Conservation (phyloP, 2,888 invertebrate species). For the Nomada fucata region DNA sequence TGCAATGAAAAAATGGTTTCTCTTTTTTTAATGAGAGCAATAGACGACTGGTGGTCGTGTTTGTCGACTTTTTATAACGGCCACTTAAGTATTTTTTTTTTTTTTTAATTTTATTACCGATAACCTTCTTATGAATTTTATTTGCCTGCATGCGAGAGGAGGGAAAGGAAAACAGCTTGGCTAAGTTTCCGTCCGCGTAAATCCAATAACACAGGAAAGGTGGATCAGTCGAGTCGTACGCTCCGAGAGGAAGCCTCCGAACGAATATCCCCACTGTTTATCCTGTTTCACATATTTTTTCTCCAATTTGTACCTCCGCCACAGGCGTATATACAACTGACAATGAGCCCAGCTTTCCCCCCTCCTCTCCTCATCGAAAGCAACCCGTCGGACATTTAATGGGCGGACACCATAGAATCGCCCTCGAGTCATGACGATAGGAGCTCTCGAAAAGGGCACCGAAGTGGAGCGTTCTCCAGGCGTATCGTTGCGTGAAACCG, state of each 20-base stretch:
- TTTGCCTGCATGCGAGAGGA: too few relatives aligned
- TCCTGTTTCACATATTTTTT: not conserved
- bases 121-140: too few relatives aligned
- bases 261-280: not conserved
- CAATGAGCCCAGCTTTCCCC: not conserved
- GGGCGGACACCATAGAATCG: slow-evolving; percentile 29
- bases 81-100: too few relatives aligned
- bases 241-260: too few relatives aligned
- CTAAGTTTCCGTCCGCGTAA: too few relatives aligned
- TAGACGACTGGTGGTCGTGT: too few relatives aligned
- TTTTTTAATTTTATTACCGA: too few relatives aligned
- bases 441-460: slow-evolving; percentile 47
- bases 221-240: too few relatives aligned
- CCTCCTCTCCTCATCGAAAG: not conserved
- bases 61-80: too few relatives aligned
- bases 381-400: not conserved
- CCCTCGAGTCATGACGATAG: slow-evolving; percentile 39
- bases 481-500: slow-evolving; percentile 77
- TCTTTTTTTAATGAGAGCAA: not conserved
- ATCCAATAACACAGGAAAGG: too few relatives aligned
- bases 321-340: not conserved
- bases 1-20: not conserved
- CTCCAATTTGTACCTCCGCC: slow-evolving; percentile 27
- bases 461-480: slow-evolving; percentile 72
- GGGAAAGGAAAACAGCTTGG: too few relatives aligned